Base-by-base conservation (phyloP, 2,888 invertebrate genomes). In the Drosophila pseudotalamancana region DNA sequence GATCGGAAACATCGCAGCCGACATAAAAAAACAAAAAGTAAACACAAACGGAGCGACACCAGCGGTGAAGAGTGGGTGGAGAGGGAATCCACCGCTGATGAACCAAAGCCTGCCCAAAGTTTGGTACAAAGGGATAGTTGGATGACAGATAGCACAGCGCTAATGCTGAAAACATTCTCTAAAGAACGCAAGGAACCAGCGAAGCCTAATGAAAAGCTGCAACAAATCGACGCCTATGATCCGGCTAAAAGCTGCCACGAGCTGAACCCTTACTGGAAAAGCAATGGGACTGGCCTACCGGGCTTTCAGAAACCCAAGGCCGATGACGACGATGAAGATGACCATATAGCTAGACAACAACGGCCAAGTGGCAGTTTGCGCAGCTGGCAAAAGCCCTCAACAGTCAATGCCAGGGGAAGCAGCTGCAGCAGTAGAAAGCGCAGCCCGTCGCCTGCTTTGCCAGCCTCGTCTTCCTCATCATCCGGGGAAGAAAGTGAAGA, bases 261-360 rank as follows among this genome's bases (percentile, higher is more conserved):
- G 92, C 92, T 98, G 51, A 98, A 98, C 93, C 98, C 97, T 0
- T 96, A 97, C 88, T 98, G 98, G 97, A 97, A 95, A 92, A 93
- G 95, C 90, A 97, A 97, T 39, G 98, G 98, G 0, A 94, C 93
- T 50, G 98, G 98, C 1, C 89, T 98, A 60, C 98, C 98, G 0
- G 90, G 76, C 6, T 92, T 91, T 62, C 81, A 85, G 59, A 91
- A 88, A 64, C 91, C 91, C 6, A 70, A 83, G 16, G 91, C 92
- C 29, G 92, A 93, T 31, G 92, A 93, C 61, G 88, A 85, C 46
- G 81, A 80, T 16, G 71, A 80, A 1, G 51, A 61, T 9, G 42
- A 55, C 8, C 19, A 1, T 19, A 1, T 29, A 14, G 40, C 12
- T 9, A 50, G 12, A 6, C 48, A 1, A 3, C 27, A 45, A 23